A percentile compares a stretch with the other conserved stretches of the same genome.
phyloP scores from a whole-genome alignment of 2,888 invertebrate genomes.

The Diplazon laetatorius region DNA sequence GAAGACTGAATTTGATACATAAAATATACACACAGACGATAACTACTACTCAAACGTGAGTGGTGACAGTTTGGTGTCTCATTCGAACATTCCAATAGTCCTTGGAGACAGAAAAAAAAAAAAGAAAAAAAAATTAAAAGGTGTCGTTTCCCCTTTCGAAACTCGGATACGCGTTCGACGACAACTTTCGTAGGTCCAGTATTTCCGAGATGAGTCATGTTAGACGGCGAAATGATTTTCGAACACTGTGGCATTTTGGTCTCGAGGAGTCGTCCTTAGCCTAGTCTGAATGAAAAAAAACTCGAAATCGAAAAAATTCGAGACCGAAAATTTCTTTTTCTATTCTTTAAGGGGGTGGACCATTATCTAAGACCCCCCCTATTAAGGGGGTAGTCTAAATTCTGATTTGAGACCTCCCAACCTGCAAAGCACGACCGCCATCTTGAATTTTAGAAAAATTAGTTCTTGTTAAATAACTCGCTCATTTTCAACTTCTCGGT shows the following conservation, averaged over 20 bases:
- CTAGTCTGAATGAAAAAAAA: no score
- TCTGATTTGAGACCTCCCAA: no score
- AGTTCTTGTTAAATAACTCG: no score
- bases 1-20: slow-evolving; percentile 41
- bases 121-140: no score
- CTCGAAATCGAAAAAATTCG: slow-evolving; percentile 30
- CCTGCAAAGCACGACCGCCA: no score
- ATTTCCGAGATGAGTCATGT: slow-evolving; percentile 53
- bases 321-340: slow-evolving; percentile 24
- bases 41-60: slow-evolving; percentile 1
- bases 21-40: slow-evolving; percentile 5
- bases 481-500: no score
- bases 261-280: slow-evolving; percentile 48
- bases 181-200: slow-evolving; percentile 30
- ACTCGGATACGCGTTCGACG: slow-evolving; percentile 36
- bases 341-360: no score
- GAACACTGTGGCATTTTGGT: slow-evolving; percentile 25
- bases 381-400: no score
- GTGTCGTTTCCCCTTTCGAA: slow-evolving; percentile 15
- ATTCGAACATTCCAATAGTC: slow-evolving; percentile 34
- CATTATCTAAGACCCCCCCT: no score
- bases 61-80: slow-evolving; percentile 14
- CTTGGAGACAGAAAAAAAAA: slow-evolving; percentile 17
- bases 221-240: slow-evolving; percentile 26
- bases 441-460: no score